Percentiles rank a stretch among this genome's conserved stretches.
These are phyloP conservation scores for Cephus sareptanus DNA, from an alignment of 2,888 invertebrate species.

Conservation along the genomic window DNA sequence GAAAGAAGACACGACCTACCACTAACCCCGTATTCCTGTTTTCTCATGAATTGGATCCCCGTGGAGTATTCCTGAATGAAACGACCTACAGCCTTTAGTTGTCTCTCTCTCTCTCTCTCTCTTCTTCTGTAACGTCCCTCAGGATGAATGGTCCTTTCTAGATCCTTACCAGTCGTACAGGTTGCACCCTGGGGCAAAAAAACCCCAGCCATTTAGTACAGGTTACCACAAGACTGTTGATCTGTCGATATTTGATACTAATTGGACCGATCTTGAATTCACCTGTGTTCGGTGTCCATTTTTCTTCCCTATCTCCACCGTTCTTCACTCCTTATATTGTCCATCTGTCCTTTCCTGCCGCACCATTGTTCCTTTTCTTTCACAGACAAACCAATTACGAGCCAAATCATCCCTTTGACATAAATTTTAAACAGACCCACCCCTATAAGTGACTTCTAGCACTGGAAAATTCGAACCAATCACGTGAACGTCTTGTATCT, in stretches of 20 bases:
- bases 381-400: no score
- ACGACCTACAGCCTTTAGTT: conserved; percentile 49
- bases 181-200: conserved; percentile 50
- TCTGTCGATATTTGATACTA: conserved; percentile 61
- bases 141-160: conserved; percentile 44
- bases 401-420: no score
- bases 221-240: conserved; percentile 42
- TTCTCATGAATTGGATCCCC: conserved; percentile 50
- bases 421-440: no score
- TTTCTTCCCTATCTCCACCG: conserved; percentile 1
- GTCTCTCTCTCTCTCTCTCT: conserved; percentile 14
- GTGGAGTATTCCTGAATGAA: conserved; percentile 54
- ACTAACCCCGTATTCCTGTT: conserved; percentile 26
- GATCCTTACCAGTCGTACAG: conserved; percentile 49
- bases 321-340: no score
- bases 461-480: neutral
- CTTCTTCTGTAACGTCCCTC: no score
- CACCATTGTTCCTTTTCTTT: neutral
- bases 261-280: conserved; percentile 44
- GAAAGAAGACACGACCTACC: conserved; percentile 20
- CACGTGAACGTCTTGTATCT: conserved; percentile 15
- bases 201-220: conserved; percentile 39
- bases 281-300: conserved; percentile 19
- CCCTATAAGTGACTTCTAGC: no score
- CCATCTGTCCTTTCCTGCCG: conserved; percentile 11